Base-by-base conservation (phyloP, 2,797 vertebrate species). In the Delichon dasypus region DNA sequence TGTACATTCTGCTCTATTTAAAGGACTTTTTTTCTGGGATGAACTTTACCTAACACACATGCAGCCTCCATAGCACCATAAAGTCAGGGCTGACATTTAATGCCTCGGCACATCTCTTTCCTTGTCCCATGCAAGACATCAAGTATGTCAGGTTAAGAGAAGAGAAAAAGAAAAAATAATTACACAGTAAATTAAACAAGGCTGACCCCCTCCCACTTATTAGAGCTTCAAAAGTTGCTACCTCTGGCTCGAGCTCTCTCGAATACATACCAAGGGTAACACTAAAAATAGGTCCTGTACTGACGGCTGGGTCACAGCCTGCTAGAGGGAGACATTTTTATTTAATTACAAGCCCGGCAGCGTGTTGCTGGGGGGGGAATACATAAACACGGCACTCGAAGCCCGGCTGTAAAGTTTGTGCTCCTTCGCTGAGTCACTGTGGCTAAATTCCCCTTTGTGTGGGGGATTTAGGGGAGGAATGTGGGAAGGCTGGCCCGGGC, bases 351-450 rank as follows among this genome's bases (percentile, higher is more conserved):
- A 89, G 45, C 55, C 73, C 27, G 58, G 91, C 94, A 72, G 71
- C 11, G 15, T 3, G 17, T 48, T 91, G 90, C 84, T 88, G 81
- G 70, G 71, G 85, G 90, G 90, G 75, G 75, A 51, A 84, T 90
- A 85, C 62, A 90, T 47, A 93, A 96, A 97, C 92, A 94, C 53
- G 14, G 66, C n/a, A 62, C 91, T 96, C 66, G 64, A 72, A 96
- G 85, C 84, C 76, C 21, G 45, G 86, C 89, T 93, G 88, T 94
- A 85, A 97, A 97, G 95, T 95, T 85, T 93, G 93, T 90, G 93
- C 83, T 92, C 81, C 93, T 66, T 90, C 50, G 93, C 94, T 95
- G 91, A 96, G 95, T 91, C 96, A 97, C 94, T 64, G 84, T 34
- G 91, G 95, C 95, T 85, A 61, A 90, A 72, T 38, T 89, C 86